These are phyloP conservation scores for Rana temporaria DNA, from an alignment of 2,113 vertebrate species.

Conservation along the genomic window DNA sequence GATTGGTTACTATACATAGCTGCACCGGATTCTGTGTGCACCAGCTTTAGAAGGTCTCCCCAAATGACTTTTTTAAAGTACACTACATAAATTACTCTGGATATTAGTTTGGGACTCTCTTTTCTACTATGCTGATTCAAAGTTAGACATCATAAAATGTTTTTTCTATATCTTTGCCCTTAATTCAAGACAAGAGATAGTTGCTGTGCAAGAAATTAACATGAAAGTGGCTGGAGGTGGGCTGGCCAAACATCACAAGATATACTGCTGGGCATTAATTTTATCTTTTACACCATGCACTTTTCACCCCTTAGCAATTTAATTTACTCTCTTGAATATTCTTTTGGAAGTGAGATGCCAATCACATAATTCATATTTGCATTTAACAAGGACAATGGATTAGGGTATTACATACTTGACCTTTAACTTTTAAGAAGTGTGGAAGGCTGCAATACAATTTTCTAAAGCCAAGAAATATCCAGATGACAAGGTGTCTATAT, in stretches of 20 bases:
- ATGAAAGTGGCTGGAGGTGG: not conserved
- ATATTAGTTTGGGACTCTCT: too few relatives aligned
- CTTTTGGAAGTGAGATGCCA: not conserved
- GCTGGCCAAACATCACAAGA: not conserved
- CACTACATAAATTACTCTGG: too few relatives aligned
- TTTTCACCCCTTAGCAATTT: constrained; percentile 25
- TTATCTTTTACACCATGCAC: not conserved
- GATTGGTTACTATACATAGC: too few relatives aligned
- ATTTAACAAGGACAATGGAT: not conserved
- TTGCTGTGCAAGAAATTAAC: not conserved
- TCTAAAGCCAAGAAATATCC: not conserved
- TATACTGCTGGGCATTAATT: constrained; percentile 15
- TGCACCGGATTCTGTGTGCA: too few relatives aligned
- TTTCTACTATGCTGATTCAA: too few relatives aligned
- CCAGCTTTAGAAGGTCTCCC: too few relatives aligned
- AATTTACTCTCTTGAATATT: constrained; percentile 38
- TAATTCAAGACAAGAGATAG: too few relatives aligned
- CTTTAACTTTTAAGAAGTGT: not conserved
- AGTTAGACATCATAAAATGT: not conserved
- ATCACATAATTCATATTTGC: constrained; percentile 4
- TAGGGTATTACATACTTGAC: not conserved
- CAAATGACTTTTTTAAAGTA: too few relatives aligned
- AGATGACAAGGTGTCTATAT: not conserved
- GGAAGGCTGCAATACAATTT: too few relatives aligned
- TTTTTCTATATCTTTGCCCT: not conserved